A percentile compares a stretch with the other conserved stretches of the same genome.
phyloP scores from a whole-genome alignment of 2,113 vertebrate species.

The Pampusana beccarii region DNA sequence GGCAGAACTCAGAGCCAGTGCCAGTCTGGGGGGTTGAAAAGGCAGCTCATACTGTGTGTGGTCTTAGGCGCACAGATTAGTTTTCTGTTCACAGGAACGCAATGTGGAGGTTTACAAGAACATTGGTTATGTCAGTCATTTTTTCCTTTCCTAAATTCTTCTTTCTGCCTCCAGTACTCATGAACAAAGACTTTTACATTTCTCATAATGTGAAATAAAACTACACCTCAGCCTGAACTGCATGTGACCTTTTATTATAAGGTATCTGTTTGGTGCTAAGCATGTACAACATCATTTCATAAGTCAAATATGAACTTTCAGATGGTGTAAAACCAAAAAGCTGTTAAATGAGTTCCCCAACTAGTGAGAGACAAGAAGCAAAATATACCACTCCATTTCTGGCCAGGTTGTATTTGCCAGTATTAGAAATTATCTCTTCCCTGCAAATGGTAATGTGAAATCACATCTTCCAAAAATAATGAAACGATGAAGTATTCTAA shows the following conservation, averaged over 20 bases:
- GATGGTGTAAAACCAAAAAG: constrained; percentile 57
- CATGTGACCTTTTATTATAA: constrained; percentile 21
- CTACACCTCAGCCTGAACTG: constrained; percentile 58
- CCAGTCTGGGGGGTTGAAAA: not conserved
- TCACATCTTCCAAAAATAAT: not conserved
- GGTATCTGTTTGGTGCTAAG: constrained; percentile 49
- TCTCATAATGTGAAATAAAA: constrained; percentile 26
- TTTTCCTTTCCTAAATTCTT: constrained; percentile 42
- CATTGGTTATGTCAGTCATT: constrained; percentile 2
- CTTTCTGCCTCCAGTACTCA: constrained; percentile 31
- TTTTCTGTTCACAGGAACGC: constrained; percentile 37
- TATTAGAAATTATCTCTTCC: not conserved
- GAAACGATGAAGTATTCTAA: not conserved
- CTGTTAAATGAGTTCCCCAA: constrained; percentile 23
- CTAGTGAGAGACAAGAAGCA: constrained; percentile 10
- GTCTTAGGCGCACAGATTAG: constrained; percentile 4
- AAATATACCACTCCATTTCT: not conserved
- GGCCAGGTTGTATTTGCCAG: not conserved
- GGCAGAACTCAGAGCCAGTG: not conserved
- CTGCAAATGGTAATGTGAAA: not conserved
- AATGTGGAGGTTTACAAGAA: constrained; percentile 41
- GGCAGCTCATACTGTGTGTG: not conserved
- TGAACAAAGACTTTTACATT: not conserved
- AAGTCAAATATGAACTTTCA: constrained; percentile 65
- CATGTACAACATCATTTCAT: constrained; percentile 62